Evolutionary conservation across 2,113 vertebrate genomes (phyloP), one percentile per base, ranked within the genome.

Genomic region (Xiphophorus hellerii): DNA sequence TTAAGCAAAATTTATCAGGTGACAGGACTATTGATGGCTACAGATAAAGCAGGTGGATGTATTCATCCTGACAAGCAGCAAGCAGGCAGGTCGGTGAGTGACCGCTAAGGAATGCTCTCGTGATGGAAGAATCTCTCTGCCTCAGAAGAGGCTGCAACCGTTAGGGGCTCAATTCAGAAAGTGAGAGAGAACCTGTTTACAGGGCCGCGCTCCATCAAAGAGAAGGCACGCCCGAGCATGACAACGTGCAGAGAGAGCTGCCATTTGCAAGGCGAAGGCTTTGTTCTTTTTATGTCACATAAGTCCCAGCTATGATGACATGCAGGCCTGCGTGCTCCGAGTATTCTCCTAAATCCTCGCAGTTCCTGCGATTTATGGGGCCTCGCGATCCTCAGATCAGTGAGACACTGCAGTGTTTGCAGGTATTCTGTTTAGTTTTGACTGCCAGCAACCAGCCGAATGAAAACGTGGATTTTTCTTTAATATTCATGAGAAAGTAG

Each of bases 101-200:
- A 93, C 85, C 86, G 81, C 84, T 1, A 33, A 80, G 89, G 93
- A 93, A 94, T 90, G 88, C 83, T 88, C 76, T 84, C 11, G 68
- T 66, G 66, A 72, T 87, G 39, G 89, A 90, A 67, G 77, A 82
- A 64, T 30, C 70, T 69, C 65, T 67, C 54, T 1, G 63, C 42
- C 62, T 58, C 48, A 22, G 58, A 62, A 31, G 73, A 74, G 74
- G 51, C 42, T 33, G 64, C 39, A 15, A 5, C 42, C 61, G 42
- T 71, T 58, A 28, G 31, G n/a, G n/a, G 35, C 61, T 69, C 74
- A 80, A 82, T 81, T 76, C 71, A 85, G 7, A 15, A 66, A 85
- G 5, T 10, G 2, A 11, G 68, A 58, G 28, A 6, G 14, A 74
- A 87, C 89, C 88, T 90, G 87, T 89, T 93, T 88, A 85, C 83